A percentile compares a stretch with the other conserved stretches of the same genome.
Evolutionary conservation across 2,888 invertebrate genomes (phyloP).

Genomic region (Synergus umbraculus): DNA sequence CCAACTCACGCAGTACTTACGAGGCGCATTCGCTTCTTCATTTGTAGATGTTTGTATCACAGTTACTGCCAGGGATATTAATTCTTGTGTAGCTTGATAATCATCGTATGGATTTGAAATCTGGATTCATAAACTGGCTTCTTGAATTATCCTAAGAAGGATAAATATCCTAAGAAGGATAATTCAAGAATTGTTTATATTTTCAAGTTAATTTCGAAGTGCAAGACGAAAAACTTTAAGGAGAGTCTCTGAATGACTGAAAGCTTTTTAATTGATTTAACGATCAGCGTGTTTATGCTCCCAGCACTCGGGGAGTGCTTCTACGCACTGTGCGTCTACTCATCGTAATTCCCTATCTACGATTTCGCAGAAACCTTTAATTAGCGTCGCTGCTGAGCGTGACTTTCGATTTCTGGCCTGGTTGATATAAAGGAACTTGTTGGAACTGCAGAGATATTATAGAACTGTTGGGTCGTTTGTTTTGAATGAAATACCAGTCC

Average conservation of each 20-base stretch:
- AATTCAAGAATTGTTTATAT: neutral
- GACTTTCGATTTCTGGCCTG: constrained; percentile 33
- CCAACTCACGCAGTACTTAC: constrained; percentile 51
- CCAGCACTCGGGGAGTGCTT: neutral
- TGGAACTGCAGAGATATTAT: neutral
- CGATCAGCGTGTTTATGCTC: constrained; percentile 16
- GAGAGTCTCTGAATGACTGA: constrained; percentile 1
- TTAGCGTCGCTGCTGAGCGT: constrained; percentile 26
- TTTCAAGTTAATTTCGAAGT: neutral
- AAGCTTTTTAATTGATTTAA: constrained; percentile 31
- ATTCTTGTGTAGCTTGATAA: neutral
- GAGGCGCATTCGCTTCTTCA: constrained; percentile 35
- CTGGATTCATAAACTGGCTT: neutral
- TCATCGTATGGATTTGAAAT: neutral
- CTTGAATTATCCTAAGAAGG: too few relatives aligned
- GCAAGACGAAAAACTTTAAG: neutral
- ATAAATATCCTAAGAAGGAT: neutral
- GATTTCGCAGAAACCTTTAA: constrained; percentile 39
- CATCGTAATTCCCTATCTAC: constrained; percentile 31
- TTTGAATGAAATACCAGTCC: neutral
- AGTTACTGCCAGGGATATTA: constrained; percentile 13
- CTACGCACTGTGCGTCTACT: constrained; percentile 3
- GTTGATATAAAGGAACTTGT: neutral
- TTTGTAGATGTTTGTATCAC: constrained; percentile 31
- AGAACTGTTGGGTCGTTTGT: neutral